Evolutionary conservation across 2,888 invertebrate genomes (phyloP), one percentile per base, ranked within the genome.

Genomic region (Carabus problematicus): DNA sequence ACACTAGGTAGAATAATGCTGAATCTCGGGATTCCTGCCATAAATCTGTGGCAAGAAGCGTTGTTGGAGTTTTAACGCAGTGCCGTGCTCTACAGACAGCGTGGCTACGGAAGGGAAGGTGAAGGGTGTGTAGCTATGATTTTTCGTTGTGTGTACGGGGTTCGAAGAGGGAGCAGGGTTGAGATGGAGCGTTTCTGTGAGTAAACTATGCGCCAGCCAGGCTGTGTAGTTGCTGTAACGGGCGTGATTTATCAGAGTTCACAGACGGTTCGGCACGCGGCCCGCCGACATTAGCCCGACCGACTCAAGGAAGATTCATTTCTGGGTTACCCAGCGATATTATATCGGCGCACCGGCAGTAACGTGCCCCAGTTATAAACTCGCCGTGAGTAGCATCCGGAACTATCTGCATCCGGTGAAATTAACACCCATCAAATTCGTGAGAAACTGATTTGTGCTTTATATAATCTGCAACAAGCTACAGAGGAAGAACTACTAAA

Each of bases 1-100:
- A 40, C 66, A 45, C 56, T 64, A 64, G 18, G 14, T 18, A 52
- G 19, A 55, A 64, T 58, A 64, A 45, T 43, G 66, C 49, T 49
- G 66, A 66, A 58, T 66, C 59, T 58, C 54, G 41, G 63, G 11
- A 9, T 40, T 2, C 7, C 8, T 8, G 29, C 18, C 7, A 66
- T 66, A 66, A 66, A 66, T 66, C 59, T 56, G 63, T 49, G 42
- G 52, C 55, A 29, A 29, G 29, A 29, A 29, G 29, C 29, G 3
- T 29, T 29, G 29, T 29, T 29, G 29, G 29, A 29, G 3, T 29
- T 29, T 29, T 29, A 29, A 29, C 29, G 29, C 29, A 29, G 29
- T 29, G 29, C 29, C 6, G 3, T 29, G 29, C 6, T 29, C 2
- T 29, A 29, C 29, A 2, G 29, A 6, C 29, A 29, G 29, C 29